Conservation (phyloP, 2,113 vertebrate species). For the Sapayoa aenigma region DNA sequence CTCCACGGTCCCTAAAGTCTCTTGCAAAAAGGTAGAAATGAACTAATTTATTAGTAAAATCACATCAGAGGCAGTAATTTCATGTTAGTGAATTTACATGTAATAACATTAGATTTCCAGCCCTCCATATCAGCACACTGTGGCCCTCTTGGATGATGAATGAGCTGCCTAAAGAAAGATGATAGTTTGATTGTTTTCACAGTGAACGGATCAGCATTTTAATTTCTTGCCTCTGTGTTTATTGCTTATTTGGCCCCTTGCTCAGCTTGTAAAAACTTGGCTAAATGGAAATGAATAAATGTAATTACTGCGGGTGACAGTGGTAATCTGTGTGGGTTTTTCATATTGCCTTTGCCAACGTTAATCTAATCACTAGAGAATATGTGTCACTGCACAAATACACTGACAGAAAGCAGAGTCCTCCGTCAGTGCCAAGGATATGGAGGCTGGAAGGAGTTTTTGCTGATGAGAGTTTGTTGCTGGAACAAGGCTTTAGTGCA, state of each 20-base stretch:
- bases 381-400: conserved; percentile 80
- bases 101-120: conserved; percentile 83
- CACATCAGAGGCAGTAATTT: conserved; percentile 87
- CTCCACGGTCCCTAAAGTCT: conserved; percentile 81
- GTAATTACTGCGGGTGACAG: conserved; percentile 88
- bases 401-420: conserved; percentile 82
- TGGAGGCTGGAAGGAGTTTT: conserved; percentile 7
- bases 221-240: conserved; percentile 89
- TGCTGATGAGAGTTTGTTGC: neutral
- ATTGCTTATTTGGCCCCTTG: conserved; percentile 88
- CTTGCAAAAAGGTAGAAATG: conserved; percentile 79
- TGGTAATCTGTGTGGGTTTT: conserved; percentile 86
- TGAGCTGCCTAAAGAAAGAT: conserved; percentile 86
- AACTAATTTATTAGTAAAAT: conserved; percentile 90
- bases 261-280: conserved; percentile 85
- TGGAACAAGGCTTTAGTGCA: neutral
- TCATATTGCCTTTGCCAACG: conserved; percentile 84
- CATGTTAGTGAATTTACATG: conserved; percentile 90
- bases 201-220: conserved; percentile 89
- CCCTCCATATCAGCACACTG: conserved; percentile 76
- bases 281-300: conserved; percentile 94
- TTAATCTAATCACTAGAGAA: conserved; percentile 85
- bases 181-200: conserved; percentile 90
- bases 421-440: conserved; percentile 61
- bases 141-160: conserved; percentile 82